Percentiles rank a stretch among this genome's conserved stretches.
Evolutionary conservation across 53 echinoderm and acorn worm genomes (phyloP).

Genomic region (Actinopyga echinites): DNA sequence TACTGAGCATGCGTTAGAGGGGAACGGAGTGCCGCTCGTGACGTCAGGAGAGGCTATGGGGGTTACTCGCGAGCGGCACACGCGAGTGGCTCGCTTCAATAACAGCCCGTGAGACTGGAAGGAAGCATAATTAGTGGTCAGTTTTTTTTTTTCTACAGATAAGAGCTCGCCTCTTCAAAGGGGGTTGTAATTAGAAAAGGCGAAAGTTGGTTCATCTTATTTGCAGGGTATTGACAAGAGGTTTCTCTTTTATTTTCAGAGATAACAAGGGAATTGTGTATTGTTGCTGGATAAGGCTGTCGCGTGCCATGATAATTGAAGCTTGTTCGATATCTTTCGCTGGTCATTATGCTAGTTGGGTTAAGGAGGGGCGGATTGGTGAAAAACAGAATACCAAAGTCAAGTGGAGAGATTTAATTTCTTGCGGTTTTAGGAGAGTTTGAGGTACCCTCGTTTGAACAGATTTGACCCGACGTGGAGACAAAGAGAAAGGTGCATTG

Average conservation of each 20-base stretch:
- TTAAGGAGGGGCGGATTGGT: background rate
- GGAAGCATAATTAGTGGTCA: conserved; percentile 32
- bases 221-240: conserved; percentile 8
- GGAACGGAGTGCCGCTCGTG: conserved; percentile 38
- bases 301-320: conserved; percentile 20
- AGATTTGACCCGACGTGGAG: background rate
- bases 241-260: conserved; percentile 11
- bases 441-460: no score
- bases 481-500: conserved; percentile 8
- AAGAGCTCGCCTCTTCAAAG: background rate
- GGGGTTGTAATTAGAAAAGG: conserved; percentile 33
- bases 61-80: conserved; percentile 41
- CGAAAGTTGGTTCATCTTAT: conserved; percentile 20
- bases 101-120: conserved; percentile 8
- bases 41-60: conserved; percentile 39
- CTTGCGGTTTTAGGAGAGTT: conserved; percentile 4
- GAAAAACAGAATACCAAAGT: background rate
- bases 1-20: conserved; percentile 43
- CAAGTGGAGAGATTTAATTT: background rate
- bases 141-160: conserved; percentile 1
- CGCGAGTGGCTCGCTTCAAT: conserved; percentile 43
- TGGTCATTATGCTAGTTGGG: conserved; percentile 3
- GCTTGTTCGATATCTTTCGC: background rate
- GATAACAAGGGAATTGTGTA: conserved; percentile 26
- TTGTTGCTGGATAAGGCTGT: conserved; percentile 7